Percentiles rank a stretch among this genome's conserved stretches.
Evolutionary conservation across 2,888 invertebrate species (phyloP).

Genomic region (Amphipoea lucens): DNA sequence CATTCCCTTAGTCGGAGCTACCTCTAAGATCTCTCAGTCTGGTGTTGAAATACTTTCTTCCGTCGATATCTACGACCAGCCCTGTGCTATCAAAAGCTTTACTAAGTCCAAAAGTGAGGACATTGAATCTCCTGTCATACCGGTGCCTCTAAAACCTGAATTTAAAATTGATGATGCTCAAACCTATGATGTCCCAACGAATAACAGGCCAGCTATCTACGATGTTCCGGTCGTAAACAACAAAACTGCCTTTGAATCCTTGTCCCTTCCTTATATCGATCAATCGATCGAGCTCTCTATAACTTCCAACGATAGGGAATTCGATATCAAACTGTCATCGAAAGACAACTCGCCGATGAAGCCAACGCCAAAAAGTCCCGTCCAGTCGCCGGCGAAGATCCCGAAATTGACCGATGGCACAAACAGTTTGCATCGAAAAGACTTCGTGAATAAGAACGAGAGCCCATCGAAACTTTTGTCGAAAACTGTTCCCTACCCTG

Average conservation of each 20-base stretch:
- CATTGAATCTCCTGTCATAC: conserved; percentile 68
- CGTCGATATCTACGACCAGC: conserved; percentile 87
- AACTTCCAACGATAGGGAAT: conserved; percentile 88
- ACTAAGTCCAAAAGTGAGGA: conserved; percentile 74
- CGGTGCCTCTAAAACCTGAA: conserved; percentile 76
- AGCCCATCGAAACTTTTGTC: conserved; percentile 79
- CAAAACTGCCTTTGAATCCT: conserved; percentile 86
- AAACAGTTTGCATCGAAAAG: conserved; percentile 85
- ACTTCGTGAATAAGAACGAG: conserved; percentile 76
- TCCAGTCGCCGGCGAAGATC: conserved; percentile 79
- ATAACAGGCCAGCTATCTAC: conserved; percentile 86
- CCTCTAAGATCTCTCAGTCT: conserved; percentile 88
- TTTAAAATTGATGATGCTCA: conserved; percentile 82
- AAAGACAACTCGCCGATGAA: conserved; percentile 84
- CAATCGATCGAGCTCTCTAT: conserved; percentile 88
- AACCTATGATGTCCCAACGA: conserved; percentile 87
- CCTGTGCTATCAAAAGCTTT: conserved; percentile 75
- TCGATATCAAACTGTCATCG: conserved; percentile 85
- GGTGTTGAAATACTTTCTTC: conserved; percentile 86
- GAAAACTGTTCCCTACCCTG: conserved; percentile 83
- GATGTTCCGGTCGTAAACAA: conserved; percentile 84
- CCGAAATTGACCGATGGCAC: conserved; percentile 78
- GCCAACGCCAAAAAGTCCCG: conserved; percentile 74
- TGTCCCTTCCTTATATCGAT: conserved; percentile 87
- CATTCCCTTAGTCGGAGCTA: conserved; percentile 88